These are phyloP conservation scores for Drosophila ohnishii DNA, from an alignment of 1,140 invertebrate genomes.

Conservation along the genomic window DNA sequence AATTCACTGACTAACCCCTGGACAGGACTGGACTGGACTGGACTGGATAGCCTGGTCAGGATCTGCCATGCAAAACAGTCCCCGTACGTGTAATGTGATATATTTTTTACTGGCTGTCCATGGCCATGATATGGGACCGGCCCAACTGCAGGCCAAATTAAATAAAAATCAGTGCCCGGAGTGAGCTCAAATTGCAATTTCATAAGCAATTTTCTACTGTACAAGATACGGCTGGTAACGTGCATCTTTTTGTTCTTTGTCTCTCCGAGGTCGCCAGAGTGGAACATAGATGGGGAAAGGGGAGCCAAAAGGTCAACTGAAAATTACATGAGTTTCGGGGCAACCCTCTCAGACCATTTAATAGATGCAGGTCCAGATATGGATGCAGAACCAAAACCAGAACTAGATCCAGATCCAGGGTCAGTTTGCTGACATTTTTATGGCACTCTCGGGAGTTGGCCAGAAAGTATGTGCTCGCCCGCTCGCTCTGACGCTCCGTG, in stretches of 20 bases:
- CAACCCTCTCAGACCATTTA: constrained; percentile 42
- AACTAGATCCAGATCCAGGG: constrained; percentile 2
- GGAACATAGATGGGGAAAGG: too few species aligned
- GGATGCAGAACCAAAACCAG: constrained; percentile 9
- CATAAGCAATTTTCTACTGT: constrained; percentile 76
- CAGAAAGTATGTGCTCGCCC: constrained; percentile 21
- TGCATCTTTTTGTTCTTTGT: constrained; percentile 17
- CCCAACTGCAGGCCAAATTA: constrained; percentile 68
- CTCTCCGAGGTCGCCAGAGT: background rate
- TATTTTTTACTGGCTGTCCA: constrained; percentile 40
- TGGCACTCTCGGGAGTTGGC: constrained; percentile 61
- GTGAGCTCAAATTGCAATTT: constrained; percentile 78
- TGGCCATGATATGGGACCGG: constrained; percentile 24
- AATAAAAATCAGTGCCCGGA: constrained; percentile 77
- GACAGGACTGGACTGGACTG: constrained; percentile 4
- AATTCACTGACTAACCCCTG: constrained; percentile 6
- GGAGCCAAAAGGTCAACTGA: constrained; percentile 44
- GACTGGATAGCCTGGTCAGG: constrained; percentile 22
- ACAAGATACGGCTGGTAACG: constrained; percentile 27
- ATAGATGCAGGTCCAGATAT: constrained; percentile 31
- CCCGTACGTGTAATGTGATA: constrained; percentile 68
- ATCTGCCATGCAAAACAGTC: constrained; percentile 65
- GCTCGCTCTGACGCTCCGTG: constrained; percentile 20
- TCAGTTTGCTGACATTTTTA: constrained; percentile 73
- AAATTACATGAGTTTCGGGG: constrained; percentile 63